Base-by-base conservation (phyloP, 2,888 invertebrate species). In the Cactoblastis cactorum region DNA sequence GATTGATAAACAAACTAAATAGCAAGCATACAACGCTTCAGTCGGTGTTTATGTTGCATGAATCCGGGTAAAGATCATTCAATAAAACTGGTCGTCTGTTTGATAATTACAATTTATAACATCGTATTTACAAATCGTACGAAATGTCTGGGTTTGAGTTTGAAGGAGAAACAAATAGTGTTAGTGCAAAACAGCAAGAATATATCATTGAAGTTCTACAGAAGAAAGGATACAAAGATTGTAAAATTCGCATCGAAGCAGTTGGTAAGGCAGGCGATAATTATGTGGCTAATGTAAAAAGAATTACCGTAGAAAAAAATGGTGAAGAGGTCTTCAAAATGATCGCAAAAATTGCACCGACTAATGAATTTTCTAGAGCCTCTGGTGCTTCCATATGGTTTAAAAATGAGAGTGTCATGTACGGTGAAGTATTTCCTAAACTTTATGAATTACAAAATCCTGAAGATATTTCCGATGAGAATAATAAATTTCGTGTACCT, bases 261-360 rank as follows among this genome's bases (percentile, higher is more conserved):
- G 67, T 76, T 1, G 74, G 77, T 0, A 54, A 54, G 51, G 61
- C 60, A 0, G 77, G 67, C 11, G 77, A 77, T 11, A 76, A 74
- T 53, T 77, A 65, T 50, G 55, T 50, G 8, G 65, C 73, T 12
- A 59, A 51, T 22, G 63, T 70, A n/a, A 53, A 59, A 39, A 56
- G 55, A 43, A 45, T 56, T 39, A 54, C 45, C 11, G 55, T 53
- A 18, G 28, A 58, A 53, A 37, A 55, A 5, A 51, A 61, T 41
- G 57, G 54, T n/a, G 37, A 48, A 47, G 34, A 35, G 2, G 15
- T 47, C n/a, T 62, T 70, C 24, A 63, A 59, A 28, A 64, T 65
- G 51, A 53, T 77, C 2, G 71, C 61, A 0, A 77, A 49, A 49
- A 8, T 49, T 32, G 49, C 49, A 8, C 38, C 49, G 8, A 32